phyloP scores from a whole-genome alignment of 2,888 invertebrate genomes.

The Druceiella hillmani region DNA sequence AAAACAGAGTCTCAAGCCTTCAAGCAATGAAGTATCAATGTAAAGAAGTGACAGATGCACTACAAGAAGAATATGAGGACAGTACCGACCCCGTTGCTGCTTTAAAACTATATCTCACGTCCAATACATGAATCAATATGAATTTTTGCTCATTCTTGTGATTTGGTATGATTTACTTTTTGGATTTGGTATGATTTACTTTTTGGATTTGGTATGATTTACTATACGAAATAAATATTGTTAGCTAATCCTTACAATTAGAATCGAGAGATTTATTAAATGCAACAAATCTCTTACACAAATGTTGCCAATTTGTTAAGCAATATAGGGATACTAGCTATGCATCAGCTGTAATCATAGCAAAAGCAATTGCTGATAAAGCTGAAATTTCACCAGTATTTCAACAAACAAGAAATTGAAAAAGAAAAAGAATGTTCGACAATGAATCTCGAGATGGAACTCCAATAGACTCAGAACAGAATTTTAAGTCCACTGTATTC shows the following conservation, averaged over 20 bases:
- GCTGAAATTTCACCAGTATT: not conserved
- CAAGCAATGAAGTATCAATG: too few species aligned
- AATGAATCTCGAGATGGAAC: too few species aligned
- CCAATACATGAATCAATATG: too few species aligned
- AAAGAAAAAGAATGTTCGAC: not conserved
- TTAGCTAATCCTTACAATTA: not conserved
- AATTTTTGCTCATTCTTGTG: too few species aligned
- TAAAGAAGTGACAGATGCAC: too few species aligned
- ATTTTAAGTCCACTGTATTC: not conserved
- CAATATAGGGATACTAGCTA: not conserved
- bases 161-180: too few species aligned
- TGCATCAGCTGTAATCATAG: conserved; percentile 1
- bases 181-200: too few species aligned
- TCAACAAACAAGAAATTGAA: not conserved
- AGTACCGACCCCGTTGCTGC: too few species aligned
- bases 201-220: not conserved
- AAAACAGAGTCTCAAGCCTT: too few species aligned
- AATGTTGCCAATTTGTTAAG: conserved; percentile 1
- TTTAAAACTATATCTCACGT: too few species aligned
- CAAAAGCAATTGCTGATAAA: not conserved
- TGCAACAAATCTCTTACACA: not conserved
- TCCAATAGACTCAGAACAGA: not conserved
- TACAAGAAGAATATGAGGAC: too few species aligned
- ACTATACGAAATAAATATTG: not conserved
- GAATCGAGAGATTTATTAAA: not conserved